These are phyloP conservation scores for Trachurus trachurus DNA, from an alignment of 2,797 vertebrate species.

Conservation along the genomic window DNA sequence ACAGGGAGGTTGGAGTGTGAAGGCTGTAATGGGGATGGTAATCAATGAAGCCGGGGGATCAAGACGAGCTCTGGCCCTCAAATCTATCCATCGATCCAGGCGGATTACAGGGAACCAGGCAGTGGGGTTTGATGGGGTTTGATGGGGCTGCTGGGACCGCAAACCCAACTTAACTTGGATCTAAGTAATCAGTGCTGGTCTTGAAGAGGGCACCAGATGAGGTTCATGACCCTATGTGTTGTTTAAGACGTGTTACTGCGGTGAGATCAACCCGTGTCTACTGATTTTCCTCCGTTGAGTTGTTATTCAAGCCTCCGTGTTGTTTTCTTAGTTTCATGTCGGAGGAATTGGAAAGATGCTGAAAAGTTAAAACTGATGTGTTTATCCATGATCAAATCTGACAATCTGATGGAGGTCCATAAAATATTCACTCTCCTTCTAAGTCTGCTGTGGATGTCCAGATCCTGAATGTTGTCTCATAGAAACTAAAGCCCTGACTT, in stretches of 20 bases:
- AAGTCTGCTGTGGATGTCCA: neutral
- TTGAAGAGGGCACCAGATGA: constrained; percentile 30
- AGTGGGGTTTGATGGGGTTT: constrained; percentile 20
- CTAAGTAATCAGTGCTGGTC: constrained; percentile 34
- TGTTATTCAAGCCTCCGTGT: neutral
- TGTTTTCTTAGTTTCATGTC: neutral
- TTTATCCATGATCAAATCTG: no score
- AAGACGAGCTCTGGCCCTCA: constrained; percentile 43
- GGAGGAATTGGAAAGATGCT: neutral
- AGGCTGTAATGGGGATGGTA: constrained; percentile 45
- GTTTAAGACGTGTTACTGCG: neutral
- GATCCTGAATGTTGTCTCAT: no score
- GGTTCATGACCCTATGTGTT: constrained; percentile 24
- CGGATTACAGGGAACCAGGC: constrained; percentile 26
- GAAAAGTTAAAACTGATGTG: neutral
- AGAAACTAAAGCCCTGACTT: neutral
- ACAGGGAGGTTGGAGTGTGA: constrained; percentile 38
- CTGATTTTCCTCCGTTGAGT: constrained; percentile 3
- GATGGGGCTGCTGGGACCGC: constrained; percentile 18
- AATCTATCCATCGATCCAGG: constrained; percentile 68
- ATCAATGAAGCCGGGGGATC: constrained; percentile 63
- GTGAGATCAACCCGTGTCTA: neutral
- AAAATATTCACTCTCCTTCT: neutral
- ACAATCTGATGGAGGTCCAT: neutral
- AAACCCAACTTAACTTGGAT: constrained; percentile 55